Percentiles rank a stretch among this genome's conserved stretches.
Evolutionary conservation across 2,888 invertebrate genomes (phyloP).

Genomic region (Netelia melanura): DNA sequence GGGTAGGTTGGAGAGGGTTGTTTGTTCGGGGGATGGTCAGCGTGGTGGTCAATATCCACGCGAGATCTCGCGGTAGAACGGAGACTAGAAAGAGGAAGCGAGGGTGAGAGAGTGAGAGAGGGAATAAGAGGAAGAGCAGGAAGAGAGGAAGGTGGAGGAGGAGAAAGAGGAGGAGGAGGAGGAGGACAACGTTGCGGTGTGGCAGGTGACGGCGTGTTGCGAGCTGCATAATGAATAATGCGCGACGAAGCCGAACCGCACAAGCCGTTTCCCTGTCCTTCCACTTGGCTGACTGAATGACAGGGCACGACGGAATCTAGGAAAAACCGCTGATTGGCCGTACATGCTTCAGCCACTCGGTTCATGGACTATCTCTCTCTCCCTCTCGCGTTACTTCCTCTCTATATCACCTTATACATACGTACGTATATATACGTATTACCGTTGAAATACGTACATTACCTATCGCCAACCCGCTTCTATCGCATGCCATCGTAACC

Average conservation of each 20-base stretch:
- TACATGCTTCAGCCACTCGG: slow-evolving; percentile 66
- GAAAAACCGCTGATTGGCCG: slow-evolving; percentile 82
- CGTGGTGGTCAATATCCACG: slow-evolving; percentile 56
- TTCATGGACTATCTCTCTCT: slow-evolving; percentile 39
- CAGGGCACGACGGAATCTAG: slow-evolving; percentile 77
- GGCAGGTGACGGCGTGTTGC: slow-evolving; percentile 83
- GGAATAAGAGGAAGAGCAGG: background rate
- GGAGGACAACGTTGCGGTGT: slow-evolving; percentile 65
- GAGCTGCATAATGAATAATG: slow-evolving; percentile 84
- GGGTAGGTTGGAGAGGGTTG: background rate
- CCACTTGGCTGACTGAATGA: slow-evolving; percentile 83
- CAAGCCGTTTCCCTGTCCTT: slow-evolving; percentile 82
- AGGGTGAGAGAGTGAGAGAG: background rate
- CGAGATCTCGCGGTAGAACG: slow-evolving; percentile 25
- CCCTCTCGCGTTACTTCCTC: background rate
- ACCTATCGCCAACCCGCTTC: background rate
- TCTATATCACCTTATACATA: slow-evolving; percentile 3
- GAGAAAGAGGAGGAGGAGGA: slow-evolving; percentile 46
- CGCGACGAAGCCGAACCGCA: slow-evolving; percentile 80
- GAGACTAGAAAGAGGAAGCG: slow-evolving; percentile 19
- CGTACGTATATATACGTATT: background rate
- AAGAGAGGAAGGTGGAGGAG: slow-evolving; percentile 10
- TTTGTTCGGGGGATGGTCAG: slow-evolving; percentile 1
- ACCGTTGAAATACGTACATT: background rate
- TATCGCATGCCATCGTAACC: slow-evolving; percentile 19